Conservation (phyloP, 2,888 invertebrate genomes). For the Amphipoea oculea region DNA sequence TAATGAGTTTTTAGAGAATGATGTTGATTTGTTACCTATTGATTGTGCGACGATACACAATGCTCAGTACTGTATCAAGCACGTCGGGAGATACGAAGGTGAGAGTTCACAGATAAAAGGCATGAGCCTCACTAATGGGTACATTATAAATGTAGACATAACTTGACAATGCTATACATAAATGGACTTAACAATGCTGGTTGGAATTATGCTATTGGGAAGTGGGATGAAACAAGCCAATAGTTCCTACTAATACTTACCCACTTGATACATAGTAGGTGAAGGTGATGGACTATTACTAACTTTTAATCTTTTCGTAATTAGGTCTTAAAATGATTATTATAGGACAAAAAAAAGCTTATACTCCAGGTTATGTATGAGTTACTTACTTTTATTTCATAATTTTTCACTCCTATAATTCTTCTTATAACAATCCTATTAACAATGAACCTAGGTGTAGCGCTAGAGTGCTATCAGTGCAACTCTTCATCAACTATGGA, state of each 20-base stretch:
- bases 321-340: no score
- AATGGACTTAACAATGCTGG: constrained; percentile 11
- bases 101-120: constrained; percentile 71
- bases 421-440: background rate
- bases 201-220: background rate
- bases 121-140: constrained; percentile 29
- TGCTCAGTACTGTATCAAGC: constrained; percentile 97
- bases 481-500: constrained; percentile 92
- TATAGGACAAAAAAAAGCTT: no score
- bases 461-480: constrained; percentile 95
- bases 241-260: background rate
- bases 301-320: constrained; percentile 2
- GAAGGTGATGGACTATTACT: constrained; percentile 21
- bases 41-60: constrained; percentile 95
- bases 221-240: background rate
- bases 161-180: background rate
- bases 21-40: constrained; percentile 92
- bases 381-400: constrained; percentile 10
- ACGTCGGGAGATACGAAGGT: constrained; percentile 97
- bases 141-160: constrained; percentile 6
- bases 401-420: background rate
- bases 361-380: no score
- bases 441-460: constrained; percentile 78
- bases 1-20: constrained; percentile 93
- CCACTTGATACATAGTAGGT: background rate